Percentiles rank a stretch among this genome's conserved stretches.
These are phyloP conservation scores for Ophiothrix spiculata DNA, from an alignment of 35 echinoderm and acorn worm species.

Conservation along the genomic window DNA sequence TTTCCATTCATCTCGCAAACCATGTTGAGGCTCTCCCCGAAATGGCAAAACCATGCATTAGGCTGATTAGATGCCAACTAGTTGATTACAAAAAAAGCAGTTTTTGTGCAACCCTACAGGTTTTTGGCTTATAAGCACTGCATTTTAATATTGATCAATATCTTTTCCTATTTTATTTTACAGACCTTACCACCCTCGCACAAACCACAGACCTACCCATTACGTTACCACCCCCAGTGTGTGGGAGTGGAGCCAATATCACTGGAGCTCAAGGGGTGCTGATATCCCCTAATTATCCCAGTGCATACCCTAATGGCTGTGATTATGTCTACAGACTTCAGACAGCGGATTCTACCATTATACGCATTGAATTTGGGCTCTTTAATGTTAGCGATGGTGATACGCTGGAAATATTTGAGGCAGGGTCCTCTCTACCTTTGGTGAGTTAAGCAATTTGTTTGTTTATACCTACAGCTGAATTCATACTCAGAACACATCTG, in stretches of 20 bases:
- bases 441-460: too few species aligned
- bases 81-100: not conserved
- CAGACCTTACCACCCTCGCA: not conserved
- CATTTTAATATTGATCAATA: not conserved
- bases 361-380: constrained; percentile 15
- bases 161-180: not conserved
- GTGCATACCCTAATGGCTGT: not conserved
- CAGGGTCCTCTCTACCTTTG: not conserved
- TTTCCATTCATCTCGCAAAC: too few species aligned
- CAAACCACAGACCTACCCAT: too few species aligned
- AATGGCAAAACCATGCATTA: not conserved
- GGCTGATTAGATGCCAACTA: not conserved
- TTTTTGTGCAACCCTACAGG: not conserved
- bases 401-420: not conserved
- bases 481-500: too few species aligned
- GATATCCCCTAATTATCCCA: constrained; percentile 30
- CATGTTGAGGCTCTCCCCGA: not conserved
- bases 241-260: not conserved
- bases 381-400: constrained; percentile 46
- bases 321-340: not conserved
- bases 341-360: not conserved
- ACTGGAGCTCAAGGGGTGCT: not conserved
- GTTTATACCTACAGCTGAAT: too few species aligned
- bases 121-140: not conserved
- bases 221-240: not conserved